These are phyloP conservation scores for Ormyrus rosae DNA, from an alignment of 2,888 invertebrate species.

Conservation along the genomic window DNA sequence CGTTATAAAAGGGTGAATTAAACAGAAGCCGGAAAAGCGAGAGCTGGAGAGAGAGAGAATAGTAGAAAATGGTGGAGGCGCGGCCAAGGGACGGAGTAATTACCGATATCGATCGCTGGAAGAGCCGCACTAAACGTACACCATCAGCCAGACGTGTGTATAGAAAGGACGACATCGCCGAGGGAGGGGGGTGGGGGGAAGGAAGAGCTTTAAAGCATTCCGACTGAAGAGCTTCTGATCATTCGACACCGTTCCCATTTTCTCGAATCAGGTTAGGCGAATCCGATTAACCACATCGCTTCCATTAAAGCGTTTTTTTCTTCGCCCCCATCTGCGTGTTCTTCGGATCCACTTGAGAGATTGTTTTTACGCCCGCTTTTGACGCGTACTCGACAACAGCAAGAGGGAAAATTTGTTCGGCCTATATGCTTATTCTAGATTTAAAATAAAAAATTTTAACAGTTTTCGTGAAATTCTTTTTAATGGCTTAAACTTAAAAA, in stretches of 20 bases:
- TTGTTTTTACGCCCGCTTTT: neutral
- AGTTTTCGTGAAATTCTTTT: too few species aligned
- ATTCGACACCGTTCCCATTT: conserved; percentile 35
- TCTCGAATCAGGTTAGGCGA: conserved; percentile 33
- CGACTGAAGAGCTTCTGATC: conserved; percentile 33
- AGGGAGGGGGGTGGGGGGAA: neutral
- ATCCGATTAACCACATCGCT: conserved; percentile 42
- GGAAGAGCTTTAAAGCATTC: conserved; percentile 12
- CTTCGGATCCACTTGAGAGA: conserved; percentile 10
- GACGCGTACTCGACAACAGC: neutral
- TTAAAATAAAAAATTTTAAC: too few species aligned
- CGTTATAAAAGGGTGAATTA: too few species aligned
- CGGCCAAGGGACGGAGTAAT: conserved; percentile 21
- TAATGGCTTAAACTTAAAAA: too few species aligned
- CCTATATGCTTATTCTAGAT: too few species aligned
- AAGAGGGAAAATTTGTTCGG: too few species aligned
- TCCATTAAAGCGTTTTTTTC: conserved; percentile 28
- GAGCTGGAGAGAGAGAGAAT: neutral
- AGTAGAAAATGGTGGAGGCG: conserved; percentile 4
- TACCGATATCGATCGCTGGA: conserved; percentile 32
- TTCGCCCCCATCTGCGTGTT: neutral
- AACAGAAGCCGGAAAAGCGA: neutral
- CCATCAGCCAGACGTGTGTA: neutral
- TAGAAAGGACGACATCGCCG: neutral
- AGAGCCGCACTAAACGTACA: conserved; percentile 6